A percentile compares a stretch with the other conserved stretches of the same genome.
These are phyloP conservation scores for Andrena flavipes DNA, from an alignment of 2,888 invertebrate genomes.

Conservation along the genomic window DNA sequence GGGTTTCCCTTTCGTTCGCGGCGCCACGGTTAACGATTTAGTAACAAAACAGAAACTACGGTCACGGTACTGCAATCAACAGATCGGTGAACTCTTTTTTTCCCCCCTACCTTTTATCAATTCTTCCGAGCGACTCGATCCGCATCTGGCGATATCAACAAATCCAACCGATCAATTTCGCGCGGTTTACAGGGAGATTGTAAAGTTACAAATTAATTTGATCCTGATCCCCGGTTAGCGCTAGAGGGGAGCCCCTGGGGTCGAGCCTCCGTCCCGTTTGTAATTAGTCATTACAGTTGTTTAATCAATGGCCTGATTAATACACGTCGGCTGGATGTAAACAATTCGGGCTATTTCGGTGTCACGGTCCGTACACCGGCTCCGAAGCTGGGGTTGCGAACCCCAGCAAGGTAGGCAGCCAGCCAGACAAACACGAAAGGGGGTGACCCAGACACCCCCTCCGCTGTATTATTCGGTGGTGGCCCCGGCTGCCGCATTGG, in stretches of 20 bases:
- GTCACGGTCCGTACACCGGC: conserved; percentile 57
- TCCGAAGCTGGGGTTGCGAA: conserved; percentile 77
- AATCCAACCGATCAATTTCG: not conserved
- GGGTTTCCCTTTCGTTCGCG: conserved; percentile 62
- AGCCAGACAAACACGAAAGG: conserved; percentile 79
- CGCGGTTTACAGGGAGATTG: not conserved
- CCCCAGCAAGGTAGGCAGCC: conserved; percentile 73
- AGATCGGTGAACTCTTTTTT: conserved; percentile 3
- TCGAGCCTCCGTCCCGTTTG: not conserved
- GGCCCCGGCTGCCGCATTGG: conserved; percentile 70
- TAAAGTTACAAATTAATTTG: not conserved
- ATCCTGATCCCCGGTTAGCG: not conserved
- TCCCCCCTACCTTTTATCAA: not conserved
- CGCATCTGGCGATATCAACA: not conserved
- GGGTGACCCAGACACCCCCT: conserved; percentile 84
- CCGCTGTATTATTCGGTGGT: conserved; percentile 73
- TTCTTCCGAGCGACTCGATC: not conserved
- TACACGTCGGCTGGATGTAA: conserved; percentile 58
- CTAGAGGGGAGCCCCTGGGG: not conserved
- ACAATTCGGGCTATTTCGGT: conserved; percentile 70
- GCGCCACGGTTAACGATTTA: conserved; percentile 47
- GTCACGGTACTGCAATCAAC: conserved; percentile 26
- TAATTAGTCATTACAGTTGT: conserved; percentile 51
- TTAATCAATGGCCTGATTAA: conserved; percentile 52
- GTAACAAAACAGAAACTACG: conserved; percentile 29